phyloP scores from a whole-genome alignment of 2,113 vertebrate species.

The Emydura subglobosa region DNA sequence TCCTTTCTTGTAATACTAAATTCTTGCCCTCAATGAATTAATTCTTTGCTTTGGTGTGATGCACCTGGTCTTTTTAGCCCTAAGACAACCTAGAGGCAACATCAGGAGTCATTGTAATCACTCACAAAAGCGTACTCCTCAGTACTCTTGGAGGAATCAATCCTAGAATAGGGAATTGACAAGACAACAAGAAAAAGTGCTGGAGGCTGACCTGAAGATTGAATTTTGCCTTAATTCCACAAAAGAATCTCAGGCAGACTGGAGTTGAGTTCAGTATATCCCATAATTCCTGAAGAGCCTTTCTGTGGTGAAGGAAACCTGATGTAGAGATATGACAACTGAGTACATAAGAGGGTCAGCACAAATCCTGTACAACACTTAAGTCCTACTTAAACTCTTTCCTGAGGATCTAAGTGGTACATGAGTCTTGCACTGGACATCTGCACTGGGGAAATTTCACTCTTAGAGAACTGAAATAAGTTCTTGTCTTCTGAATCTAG shows the following conservation, averaged over 20 bases:
- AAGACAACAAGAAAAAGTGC: constrained; percentile 67
- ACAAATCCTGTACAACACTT: not conserved
- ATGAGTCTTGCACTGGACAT: not conserved
- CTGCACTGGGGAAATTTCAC: constrained; percentile 13
- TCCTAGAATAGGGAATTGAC: constrained; percentile 57
- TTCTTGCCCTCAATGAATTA: constrained; percentile 56
- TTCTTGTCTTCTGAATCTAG: not conserved
- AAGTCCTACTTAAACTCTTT: constrained; percentile 6
- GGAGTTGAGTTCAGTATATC: constrained; percentile 9
- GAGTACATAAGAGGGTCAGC: not conserved
- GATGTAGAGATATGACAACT: constrained; percentile 10
- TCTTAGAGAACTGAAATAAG: not conserved
- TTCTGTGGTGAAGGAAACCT: not conserved
- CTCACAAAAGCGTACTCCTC: constrained; percentile 53
- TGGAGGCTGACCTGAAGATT: constrained; percentile 47
- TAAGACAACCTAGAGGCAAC: constrained; percentile 67
- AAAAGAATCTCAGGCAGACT: constrained; percentile 31
- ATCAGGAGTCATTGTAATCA: constrained; percentile 55
- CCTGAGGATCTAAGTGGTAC: not conserved
- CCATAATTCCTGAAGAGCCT: not conserved
- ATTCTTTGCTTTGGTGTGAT: constrained; percentile 68
- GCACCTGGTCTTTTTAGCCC: constrained; percentile 67
- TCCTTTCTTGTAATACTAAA: constrained; percentile 40
- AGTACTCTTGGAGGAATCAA: constrained; percentile 65
- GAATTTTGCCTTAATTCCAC: constrained; percentile 26